phyloP scores from a whole-genome alignment of 1,140 invertebrate species.

The Drosophila leontia region DNA sequence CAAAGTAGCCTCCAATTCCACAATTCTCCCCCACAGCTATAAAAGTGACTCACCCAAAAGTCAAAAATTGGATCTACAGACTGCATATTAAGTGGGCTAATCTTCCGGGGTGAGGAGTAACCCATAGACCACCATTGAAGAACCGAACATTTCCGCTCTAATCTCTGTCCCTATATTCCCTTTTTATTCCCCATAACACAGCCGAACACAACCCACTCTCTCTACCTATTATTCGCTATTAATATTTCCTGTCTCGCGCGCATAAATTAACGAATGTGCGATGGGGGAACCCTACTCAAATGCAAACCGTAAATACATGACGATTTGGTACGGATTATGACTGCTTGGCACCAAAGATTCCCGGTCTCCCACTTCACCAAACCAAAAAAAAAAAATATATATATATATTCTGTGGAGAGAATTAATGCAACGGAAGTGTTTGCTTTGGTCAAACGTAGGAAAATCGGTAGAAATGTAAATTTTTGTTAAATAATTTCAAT shows the following conservation, averaged over 20 bases:
- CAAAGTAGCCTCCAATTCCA: too few relatives aligned
- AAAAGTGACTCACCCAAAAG: constrained; percentile 14
- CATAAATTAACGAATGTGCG: constrained; percentile 67
- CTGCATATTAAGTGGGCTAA: constrained; percentile 31
- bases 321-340: constrained; percentile 60
- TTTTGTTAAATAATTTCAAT: constrained; percentile 51
- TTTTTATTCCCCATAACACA: background rate
- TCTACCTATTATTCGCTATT: constrained; percentile 62
- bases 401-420: constrained; percentile 15
- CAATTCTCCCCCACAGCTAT: background rate
- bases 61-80: constrained; percentile 16
- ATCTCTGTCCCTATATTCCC: constrained; percentile 36
- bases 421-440: constrained; percentile 54
- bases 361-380: constrained; percentile 26
- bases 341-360: constrained; percentile 45
- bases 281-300: constrained; percentile 70
- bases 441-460: constrained; percentile 42
- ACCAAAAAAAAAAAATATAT: constrained; percentile 6
- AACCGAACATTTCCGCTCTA: constrained; percentile 52
- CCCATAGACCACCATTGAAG: constrained; percentile 31
- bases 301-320: constrained; percentile 34
- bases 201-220: constrained; percentile 10
- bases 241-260: constrained; percentile 80
- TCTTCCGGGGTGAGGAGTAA: background rate
- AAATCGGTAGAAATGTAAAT: constrained; percentile 43